Evolutionary conservation across 2,797 vertebrate species (phyloP), one percentile per base, ranked within the genome.

Genomic region (Sebastes aleutianus): DNA sequence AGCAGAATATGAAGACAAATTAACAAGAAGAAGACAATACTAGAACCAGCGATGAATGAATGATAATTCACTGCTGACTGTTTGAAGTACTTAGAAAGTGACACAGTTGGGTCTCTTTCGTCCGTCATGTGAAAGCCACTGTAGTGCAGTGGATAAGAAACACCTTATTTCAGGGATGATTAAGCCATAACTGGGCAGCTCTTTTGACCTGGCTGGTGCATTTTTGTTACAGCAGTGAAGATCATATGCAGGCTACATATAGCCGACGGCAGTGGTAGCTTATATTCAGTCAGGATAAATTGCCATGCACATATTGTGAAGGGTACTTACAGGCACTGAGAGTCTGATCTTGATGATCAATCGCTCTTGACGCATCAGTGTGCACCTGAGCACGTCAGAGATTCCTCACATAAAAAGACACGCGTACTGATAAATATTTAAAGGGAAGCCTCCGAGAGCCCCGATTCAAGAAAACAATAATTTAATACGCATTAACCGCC

Each of bases 341-440:
- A 88, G 74, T 74, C 69, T 39, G 81, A 79, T 77, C 84, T 72
- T 63, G 76, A 87, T 76, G 86, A 94, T 93, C 91, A 91, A 74
- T 92, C 79, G 70, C 58, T 83, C 80, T 72, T 20, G 50, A 20
- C 58, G 22, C 24, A 58, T 76, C 77, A 64, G 47, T 70, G 77
- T 76, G 43, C 78, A 76, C 80, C 82, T 77, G 69, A 85, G 82
- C 79, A 70, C 53, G 13, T 85, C 86, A 88, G 63, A 82, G 76
- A 82, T 72, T 80, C 80, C n/a, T 39, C 34, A 78, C 87, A 89
- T 91, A 32, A 94, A 92, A 92, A 94, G 89, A 80, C 67, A 78
- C 22, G 32, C 50, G 64, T 31, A 8, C 86, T 85, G 80, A 93
- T 94, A 77, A 93, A 94, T 93, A 94, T 93, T 92, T 92, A 87